Evolutionary conservation across 2,113 vertebrate genomes (phyloP).

Genomic region (Thryonomys swinderianus): DNA sequence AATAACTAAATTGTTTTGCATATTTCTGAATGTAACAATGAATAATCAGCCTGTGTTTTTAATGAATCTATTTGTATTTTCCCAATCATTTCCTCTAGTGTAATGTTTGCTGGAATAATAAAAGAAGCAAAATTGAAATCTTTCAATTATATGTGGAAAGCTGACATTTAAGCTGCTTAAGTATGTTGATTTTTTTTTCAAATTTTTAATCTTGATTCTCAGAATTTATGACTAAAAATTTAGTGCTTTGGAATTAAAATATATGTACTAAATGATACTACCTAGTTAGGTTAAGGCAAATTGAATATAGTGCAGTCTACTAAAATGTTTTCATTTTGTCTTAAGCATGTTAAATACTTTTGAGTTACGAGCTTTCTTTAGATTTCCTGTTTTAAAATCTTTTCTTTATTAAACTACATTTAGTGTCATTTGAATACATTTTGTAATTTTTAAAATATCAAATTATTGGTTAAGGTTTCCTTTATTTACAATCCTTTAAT

Average conservation of each 20-base stretch:
- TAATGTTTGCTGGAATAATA: conserved; percentile 79
- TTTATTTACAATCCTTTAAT: conserved; percentile 54
- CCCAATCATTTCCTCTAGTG: conserved; percentile 76
- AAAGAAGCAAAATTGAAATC: conserved; percentile 61
- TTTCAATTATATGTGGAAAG: conserved; percentile 66
- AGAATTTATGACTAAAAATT: conserved; percentile 38
- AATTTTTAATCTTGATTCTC: conserved; percentile 58
- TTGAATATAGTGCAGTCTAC: not conserved
- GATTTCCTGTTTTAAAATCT: conserved; percentile 8
- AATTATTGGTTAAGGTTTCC: conserved; percentile 15
- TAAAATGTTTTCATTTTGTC: conserved; percentile 55
- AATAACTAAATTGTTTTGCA: conserved; percentile 78
- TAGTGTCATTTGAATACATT: conserved; percentile 22
- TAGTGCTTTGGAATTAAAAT: conserved; percentile 47
- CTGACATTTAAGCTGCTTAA: conserved; percentile 49
- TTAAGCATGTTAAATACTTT: conserved; percentile 28
- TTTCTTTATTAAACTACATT: conserved; percentile 36
- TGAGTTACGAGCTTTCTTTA: conserved; percentile 51
- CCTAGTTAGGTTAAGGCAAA: conserved; percentile 23
- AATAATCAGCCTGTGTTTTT: conserved; percentile 75
- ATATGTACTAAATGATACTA: not conserved
- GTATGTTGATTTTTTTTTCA: conserved; percentile 43
- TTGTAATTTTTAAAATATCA: conserved; percentile 35
- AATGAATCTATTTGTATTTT: conserved; percentile 78
- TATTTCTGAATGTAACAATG: conserved; percentile 77